Conservation (phyloP, 1,140 invertebrate species). For the Drosophila ercepeae region DNA sequence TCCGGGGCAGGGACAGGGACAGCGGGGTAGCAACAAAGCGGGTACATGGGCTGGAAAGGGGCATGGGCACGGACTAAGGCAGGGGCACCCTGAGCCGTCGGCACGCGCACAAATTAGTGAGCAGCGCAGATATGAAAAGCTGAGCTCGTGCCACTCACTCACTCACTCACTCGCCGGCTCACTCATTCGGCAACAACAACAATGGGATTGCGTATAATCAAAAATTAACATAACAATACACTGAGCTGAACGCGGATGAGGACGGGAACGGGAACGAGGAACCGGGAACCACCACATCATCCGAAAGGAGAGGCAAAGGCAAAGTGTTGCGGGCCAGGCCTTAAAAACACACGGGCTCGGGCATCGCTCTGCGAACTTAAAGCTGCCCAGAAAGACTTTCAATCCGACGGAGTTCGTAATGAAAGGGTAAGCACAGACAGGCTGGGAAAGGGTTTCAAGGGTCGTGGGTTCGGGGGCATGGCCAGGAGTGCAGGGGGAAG, state of each 20-base stretch:
- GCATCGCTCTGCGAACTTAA: slow-evolving; percentile 64
- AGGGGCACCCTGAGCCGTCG: slow-evolving; percentile 56
- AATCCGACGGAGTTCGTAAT: slow-evolving; percentile 51
- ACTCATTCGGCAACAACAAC: slow-evolving; percentile 48
- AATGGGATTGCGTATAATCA: slow-evolving; percentile 72
- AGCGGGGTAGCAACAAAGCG: neutral
- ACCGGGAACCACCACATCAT: slow-evolving; percentile 31
- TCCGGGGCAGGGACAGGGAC: neutral
- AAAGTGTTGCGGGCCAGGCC: slow-evolving; percentile 52
- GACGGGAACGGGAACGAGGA: no score
- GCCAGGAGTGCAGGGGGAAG: neutral
- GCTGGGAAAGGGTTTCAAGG: slow-evolving; percentile 9
- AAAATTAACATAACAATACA: slow-evolving; percentile 79
- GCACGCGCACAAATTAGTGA: slow-evolving; percentile 79
- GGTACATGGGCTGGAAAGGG: slow-evolving; percentile 9
- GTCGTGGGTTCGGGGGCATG: neutral
- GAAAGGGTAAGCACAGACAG: slow-evolving; percentile 66
- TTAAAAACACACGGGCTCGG: slow-evolving; percentile 36
- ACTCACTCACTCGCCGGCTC: slow-evolving; percentile 12
- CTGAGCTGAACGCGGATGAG: slow-evolving; percentile 27
- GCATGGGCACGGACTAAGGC: neutral
- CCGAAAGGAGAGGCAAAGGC: neutral
- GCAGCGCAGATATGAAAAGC: slow-evolving; percentile 64
- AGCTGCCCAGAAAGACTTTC: slow-evolving; percentile 31
- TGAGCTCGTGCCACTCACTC: slow-evolving; percentile 62